Evolutionary conservation across 2,888 invertebrate species (phyloP).

Genomic region (Sarcophaga subvicina): DNA sequence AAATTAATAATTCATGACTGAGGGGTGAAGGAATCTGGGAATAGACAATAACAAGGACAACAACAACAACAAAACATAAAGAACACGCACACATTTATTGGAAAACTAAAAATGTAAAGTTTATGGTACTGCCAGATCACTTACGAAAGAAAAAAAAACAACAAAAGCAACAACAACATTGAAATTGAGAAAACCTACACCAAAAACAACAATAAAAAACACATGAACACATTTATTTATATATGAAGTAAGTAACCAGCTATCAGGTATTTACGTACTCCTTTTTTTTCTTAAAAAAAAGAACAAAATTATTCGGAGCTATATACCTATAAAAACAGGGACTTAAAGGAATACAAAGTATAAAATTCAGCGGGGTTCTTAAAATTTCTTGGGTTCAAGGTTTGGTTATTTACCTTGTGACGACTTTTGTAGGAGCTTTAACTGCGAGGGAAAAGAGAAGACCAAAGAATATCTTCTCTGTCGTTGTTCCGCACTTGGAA

Average conservation of each 20-base stretch:
- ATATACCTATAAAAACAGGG: not conserved
- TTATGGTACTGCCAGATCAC: constrained; percentile 49
- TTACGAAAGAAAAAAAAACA: constrained; percentile 15
- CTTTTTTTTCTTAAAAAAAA: not conserved
- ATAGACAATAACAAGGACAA: constrained; percentile 6
- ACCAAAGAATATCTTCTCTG: no score
- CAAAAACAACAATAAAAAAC: constrained; percentile 26
- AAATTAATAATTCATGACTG: constrained; percentile 69
- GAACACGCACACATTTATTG: constrained; percentile 63
- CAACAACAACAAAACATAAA: constrained; percentile 59
- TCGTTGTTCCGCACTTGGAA: no score
- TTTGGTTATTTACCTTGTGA: no score
- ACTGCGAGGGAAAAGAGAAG: no score
- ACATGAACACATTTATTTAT: constrained; percentile 43
- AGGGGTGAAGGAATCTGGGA: not conserved
- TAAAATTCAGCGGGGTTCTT: no score
- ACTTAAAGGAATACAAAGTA: constrained; percentile 14
- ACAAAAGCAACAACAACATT: constrained; percentile 8
- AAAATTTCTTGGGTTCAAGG: no score
- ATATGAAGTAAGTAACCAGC: constrained; percentile 34
- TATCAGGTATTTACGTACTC: constrained; percentile 32
- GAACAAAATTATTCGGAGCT: not conserved
- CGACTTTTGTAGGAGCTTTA: no score
- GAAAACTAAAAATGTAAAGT: constrained; percentile 61
- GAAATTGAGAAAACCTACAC: constrained; percentile 54